phyloP scores from a whole-genome alignment of 2,113 vertebrate species.

The Microtus richardsoni region DNA sequence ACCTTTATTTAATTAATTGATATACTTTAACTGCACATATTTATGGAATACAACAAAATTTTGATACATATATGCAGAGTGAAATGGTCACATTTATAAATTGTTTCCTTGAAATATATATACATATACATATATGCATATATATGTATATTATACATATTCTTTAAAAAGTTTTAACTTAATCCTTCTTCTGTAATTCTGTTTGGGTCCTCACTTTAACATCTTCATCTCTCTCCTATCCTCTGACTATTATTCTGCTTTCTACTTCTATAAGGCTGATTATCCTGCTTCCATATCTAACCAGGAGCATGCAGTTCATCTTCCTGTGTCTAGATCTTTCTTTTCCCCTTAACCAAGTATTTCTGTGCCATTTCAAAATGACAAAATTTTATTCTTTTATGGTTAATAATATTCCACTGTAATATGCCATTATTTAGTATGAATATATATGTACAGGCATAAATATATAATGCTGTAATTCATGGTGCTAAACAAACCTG shows the following conservation, averaged over 20 bases:
- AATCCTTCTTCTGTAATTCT: neutral
- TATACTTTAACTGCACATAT: neutral
- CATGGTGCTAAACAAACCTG: neutral
- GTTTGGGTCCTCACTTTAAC: neutral
- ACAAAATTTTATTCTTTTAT: neutral
- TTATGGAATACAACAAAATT: neutral
- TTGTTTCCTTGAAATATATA: neutral
- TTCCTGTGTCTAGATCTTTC: neutral
- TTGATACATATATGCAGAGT: neutral
- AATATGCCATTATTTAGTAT: neutral
- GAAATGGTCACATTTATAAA: neutral
- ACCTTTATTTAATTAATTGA: neutral
- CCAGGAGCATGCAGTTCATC: neutral
- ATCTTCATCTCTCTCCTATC: neutral
- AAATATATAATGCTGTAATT: neutral
- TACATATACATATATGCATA: neutral
- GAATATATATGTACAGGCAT: neutral
- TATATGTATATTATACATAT: neutral
- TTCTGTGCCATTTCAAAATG: neutral
- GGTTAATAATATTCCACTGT: neutral
- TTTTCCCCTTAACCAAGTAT: neutral
- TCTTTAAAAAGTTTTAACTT: neutral
- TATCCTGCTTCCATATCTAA: neutral
- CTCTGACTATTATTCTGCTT: neutral
- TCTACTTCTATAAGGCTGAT: neutral